phyloP scores from a whole-genome alignment of 2,113 vertebrate genomes.

The Gallinago jamesoni region DNA sequence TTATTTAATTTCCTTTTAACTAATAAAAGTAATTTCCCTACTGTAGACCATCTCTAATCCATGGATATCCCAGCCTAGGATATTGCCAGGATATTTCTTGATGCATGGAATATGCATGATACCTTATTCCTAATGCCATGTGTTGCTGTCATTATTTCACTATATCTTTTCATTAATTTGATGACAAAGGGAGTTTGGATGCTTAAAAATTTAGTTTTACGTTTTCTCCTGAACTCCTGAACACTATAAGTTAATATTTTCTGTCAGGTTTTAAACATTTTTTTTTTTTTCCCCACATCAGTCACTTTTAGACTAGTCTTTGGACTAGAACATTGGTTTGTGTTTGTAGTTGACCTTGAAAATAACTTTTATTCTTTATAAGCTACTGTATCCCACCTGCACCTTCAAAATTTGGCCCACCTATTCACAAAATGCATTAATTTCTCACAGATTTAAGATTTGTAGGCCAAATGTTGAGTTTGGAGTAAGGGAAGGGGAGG shows the following conservation, averaged over 20 bases:
- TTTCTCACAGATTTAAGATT: not conserved
- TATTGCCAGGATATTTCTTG: not conserved
- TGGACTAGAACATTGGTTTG: not conserved
- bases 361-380: not conserved
- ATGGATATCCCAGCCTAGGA: not conserved
- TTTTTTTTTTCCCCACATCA: not conserved
- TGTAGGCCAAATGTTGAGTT: not conserved
- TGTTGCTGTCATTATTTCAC: not conserved
- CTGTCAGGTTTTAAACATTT: fast-evolving
- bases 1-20: not conserved
- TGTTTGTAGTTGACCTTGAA: not conserved
- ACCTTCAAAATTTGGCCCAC: not conserved
- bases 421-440: not conserved
- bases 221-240: not conserved
- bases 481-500: not conserved
- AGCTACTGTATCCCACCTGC: not conserved
- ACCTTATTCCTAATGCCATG: not conserved
- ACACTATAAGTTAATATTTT: not conserved
- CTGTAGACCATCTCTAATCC: not conserved
- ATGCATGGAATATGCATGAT: not conserved
- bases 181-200: not conserved
- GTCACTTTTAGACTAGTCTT: not conserved
- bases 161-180: not conserved
- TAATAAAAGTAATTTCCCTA: not conserved
- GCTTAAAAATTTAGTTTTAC: not conserved